Evolutionary conservation across 92 coral and sea anemone genomes (phyloP), one percentile per base, ranked within the genome.

Genomic region (Muricea muricata): DNA sequence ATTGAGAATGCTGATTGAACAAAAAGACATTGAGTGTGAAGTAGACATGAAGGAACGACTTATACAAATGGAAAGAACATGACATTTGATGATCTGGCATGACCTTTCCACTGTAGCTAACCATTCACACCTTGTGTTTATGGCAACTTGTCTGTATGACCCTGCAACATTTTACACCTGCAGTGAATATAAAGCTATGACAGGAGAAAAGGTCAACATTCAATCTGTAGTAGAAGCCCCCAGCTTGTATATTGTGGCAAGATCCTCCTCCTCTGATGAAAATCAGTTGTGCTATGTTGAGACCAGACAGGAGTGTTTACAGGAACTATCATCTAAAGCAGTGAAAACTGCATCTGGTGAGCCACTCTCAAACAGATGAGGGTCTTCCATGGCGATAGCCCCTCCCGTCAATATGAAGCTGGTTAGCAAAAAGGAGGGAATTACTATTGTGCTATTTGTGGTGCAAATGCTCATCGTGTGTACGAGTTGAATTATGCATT

Each of bases 401-500:
- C 91, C 29, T 41, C 84, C 18, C 39, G 75, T 42, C 69, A 84
- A 28, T 88, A 81, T 88, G 91, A 88, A 83, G 65, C 61, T 21
- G 85, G 91, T 6, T 85, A 88, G 26, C 91, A 88, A 82, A 88
- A 88, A 70, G 88, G 91, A 41, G 91, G 91, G 0, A 75, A 75
- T 39, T 88, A 40, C 60, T 88, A 63, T n/a, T 88, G 91, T 69
- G 76, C 83, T 30, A 35, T 25, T 1, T 80, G 92, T 65, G 90
- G 87, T 4, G 73, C 80, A 3, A 69, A 80, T 79, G 83, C 87
- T 69, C 86, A 71, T 40, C 75, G 68, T 65, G 71, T 46, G 35
- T 65, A 85, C 40, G 87, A 89, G 24, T 84, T 85, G 3, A 87
- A 81, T 79, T 82, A 89, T 86, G 83, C 56, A 17, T 82, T 89